These are phyloP conservation scores for Falco berigora DNA, from an alignment of 2,797 vertebrate species.

Conservation along the genomic window DNA sequence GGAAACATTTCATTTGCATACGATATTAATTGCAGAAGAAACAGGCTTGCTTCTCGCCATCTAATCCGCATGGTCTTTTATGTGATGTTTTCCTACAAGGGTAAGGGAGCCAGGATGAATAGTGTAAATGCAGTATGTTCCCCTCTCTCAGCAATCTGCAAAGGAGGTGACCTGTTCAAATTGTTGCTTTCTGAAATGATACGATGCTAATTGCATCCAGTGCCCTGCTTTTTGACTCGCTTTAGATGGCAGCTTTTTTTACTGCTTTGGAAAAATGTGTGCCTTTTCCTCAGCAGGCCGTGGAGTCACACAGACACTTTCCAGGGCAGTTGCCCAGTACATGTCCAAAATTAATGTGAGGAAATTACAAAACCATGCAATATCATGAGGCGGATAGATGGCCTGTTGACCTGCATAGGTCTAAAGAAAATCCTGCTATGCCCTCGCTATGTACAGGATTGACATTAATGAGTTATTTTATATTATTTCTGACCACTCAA, in stretches of 20 bases:
- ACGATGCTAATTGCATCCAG: background rate
- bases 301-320: background rate
- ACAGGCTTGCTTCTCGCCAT: background rate
- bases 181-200: background rate
- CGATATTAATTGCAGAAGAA: slow-evolving; percentile 30
- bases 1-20: slow-evolving; percentile 41
- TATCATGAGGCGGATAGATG: background rate
- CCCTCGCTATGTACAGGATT: background rate
- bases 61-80: background rate
- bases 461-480: background rate
- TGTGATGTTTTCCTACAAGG: background rate
- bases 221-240: background rate
- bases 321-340: background rate
- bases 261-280: background rate
- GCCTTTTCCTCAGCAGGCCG: background rate
- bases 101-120: background rate
- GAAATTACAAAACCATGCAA: background rate
- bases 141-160: background rate
- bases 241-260: background rate
- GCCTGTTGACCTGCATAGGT: background rate
- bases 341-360: background rate
- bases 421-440: background rate
- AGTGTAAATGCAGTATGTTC: background rate
- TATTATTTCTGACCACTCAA: background rate
- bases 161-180: background rate